Evolutionary conservation across 2,113 vertebrate genomes (phyloP), one percentile per base, ranked within the genome.

Genomic region (Rhynchopsitta pachyrhyncha): DNA sequence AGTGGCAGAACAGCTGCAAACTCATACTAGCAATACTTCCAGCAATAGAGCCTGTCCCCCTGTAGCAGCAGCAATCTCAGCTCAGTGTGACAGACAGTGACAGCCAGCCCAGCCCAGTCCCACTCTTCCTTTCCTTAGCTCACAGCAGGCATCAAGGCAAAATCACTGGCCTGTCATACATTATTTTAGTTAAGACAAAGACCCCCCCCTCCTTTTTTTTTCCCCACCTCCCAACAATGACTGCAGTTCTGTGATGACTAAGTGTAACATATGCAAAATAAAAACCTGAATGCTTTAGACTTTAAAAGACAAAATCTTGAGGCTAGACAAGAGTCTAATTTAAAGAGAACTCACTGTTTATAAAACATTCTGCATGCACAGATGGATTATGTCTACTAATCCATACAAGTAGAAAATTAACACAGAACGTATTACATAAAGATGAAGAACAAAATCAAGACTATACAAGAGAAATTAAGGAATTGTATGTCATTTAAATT

Each of bases 401-500:
- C 59, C 68, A 93, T 83, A 92, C 79, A 92, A 95, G 79, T 7
- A 93, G 63, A 88, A 94, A 86, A 97, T 92, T 83, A 94, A 82
- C 79, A 90, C 42, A 70, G 63, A 92, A 93, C 0, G 0, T 70
- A 83, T 59, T 92, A 94, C 93, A 91, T 95, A 94, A 96, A 96
- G 81, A 95, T 93, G 90, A 94, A 96, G 82, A 88, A 94, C n/a
- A 91, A 96, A 95, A 96, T 95, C 94, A 93, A 86, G 86, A 74
- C 88, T 90, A 86, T 60, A 86, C 59, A 94, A 92, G 82, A 88
- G 53, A 93, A 94, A 95, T 81, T 70, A 77, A 53, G 55, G 76
- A 49, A 91, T 79, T 91, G 33, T 35, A 59, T 35, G 33, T 63
- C 75, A 94, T 80, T 92, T 70, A 90, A 88, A 92, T 95, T 93